Evolutionary conservation across 2,113 vertebrate species (phyloP), one percentile per base, ranked within the genome.

Genomic region (Elgaria multicarinata): DNA sequence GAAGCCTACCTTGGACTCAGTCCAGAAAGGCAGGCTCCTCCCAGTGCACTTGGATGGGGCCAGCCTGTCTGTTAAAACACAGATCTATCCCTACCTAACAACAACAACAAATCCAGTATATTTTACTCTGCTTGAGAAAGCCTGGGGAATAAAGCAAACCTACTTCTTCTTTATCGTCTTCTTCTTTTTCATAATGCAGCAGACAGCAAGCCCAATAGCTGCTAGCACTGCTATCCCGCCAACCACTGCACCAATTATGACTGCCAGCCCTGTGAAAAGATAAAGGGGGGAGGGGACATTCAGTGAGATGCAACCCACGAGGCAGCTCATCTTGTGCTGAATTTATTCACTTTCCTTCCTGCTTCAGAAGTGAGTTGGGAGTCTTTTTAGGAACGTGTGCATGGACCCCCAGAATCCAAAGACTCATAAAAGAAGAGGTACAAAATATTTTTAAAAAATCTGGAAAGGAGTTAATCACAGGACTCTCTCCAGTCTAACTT

Each of bases 131-230:
- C 46, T 42, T 66, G 33, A 28, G 55, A 88, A 55, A 28, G 36
- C 33, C 62, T 31, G 18, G 24, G 69, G 46, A 55, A 81, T 44
- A 62, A 82, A 55, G 24, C 42, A 4, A 42, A 77, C 88, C 16
- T 76, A 89, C 88, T 39, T 78, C 98, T 96, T 98, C 91, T 93
- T 95, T n/a, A 13, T 58, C 22, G 16, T 50, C 46, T 62, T 87
- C 53, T 96, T 99, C 99, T 96, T 98, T 91, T 93, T 96, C 86
- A 96, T 92, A 66, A 98, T 6, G 33, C 97, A 98, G 87, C 96
- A 97, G 22, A 97, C 93, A 46, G 94, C 89, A 81, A 97, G 89
- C 87, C 98, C 95, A 14, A 98, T 92, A 18, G 95, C 66, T 0
- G 90, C 3, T 10, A 99, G 86, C 83, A 98, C 93, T 58, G 91